Evolutionary conservation across 2,797 vertebrate species (phyloP), one percentile per base, ranked within the genome.

Genomic region (Betta splendens): DNA sequence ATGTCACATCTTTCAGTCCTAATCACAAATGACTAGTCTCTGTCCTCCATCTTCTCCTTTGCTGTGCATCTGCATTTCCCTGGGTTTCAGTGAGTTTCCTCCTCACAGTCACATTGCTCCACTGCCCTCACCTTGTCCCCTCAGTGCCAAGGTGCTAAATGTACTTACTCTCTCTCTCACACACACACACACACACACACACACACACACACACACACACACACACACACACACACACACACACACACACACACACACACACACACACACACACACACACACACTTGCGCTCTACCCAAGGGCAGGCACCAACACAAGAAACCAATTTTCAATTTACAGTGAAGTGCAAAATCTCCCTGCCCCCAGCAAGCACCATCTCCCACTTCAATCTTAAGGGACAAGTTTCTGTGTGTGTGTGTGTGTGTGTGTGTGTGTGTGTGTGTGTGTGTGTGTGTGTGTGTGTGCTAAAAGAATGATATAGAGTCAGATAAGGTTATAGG

Each of bases 321-420:
- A 85, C 83, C 77, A 79, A 71, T 86, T 91, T 92, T 90, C 88
- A 90, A 88, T 90, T 92, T 90, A 88, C 86, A 88, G 86, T 83
- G 66, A 72, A 89, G 87, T 88, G 90, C 90, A 91, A 91, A 90
- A 93, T 92, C 84, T 84, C 78, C 81, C 47, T 65, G 13, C 79
- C 85, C 85, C 77, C 20, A 83, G 79, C 73, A 57, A 77, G 61
- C 53, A 54, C 55, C 68, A 86, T 81, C 81, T 85, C 68, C 53
- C 20, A 29, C 60, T 77, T 45, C 61, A 67, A 80, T 83, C 76
- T 76, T 51, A 22, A 65, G 56, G 42, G 75, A 75, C 52, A 61
- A 47, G 63, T 40, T 55, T 70, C 79, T 80, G 76, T n/a, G n/a
- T n/a, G n/a, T n/a, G n/a, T n/a, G n/a, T n/a, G n/a, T n/a, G 29